phyloP scores from a whole-genome alignment of 2,888 invertebrate species.

The Galerucella pusilla region DNA sequence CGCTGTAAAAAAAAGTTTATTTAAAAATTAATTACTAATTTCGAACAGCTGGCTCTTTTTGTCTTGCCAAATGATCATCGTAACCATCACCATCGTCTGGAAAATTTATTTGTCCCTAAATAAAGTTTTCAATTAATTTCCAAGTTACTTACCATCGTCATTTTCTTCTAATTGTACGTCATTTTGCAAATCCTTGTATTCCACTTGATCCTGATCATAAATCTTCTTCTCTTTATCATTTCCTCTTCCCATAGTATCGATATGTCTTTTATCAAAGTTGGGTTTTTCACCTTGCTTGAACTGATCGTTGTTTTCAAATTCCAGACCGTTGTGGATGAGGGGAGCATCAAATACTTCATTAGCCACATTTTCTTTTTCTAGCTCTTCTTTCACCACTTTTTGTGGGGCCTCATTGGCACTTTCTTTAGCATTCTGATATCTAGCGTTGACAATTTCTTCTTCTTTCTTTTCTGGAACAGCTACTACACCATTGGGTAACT shows the following conservation, averaged over 20 bases:
- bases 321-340: constrained; percentile 48
- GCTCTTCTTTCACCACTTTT: constrained; percentile 46
- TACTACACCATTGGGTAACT: constrained; percentile 56
- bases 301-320: constrained; percentile 50
- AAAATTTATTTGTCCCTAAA: constrained; percentile 27
- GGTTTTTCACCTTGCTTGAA: constrained; percentile 51
- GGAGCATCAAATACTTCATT: constrained; percentile 60
- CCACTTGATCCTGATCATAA: constrained; percentile 52
- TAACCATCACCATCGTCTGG: constrained; percentile 68
- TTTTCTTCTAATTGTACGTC: constrained; percentile 50
- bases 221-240: constrained; percentile 51
- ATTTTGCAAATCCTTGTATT: constrained; percentile 52
- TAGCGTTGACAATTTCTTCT: constrained; percentile 59
- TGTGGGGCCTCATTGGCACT: constrained; percentile 33
- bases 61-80: constrained; percentile 62
- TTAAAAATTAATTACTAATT: constrained; percentile 55
- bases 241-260: constrained; percentile 51
- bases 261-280: constrained; percentile 51
- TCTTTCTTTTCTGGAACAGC: constrained; percentile 52
- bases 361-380: constrained; percentile 60
- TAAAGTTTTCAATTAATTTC: not conserved
- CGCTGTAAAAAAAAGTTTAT: not conserved
- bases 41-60: constrained; percentile 67
- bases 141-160: constrained; percentile 65
- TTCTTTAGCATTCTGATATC: constrained; percentile 62